Evolutionary conservation across 2,113 vertebrate genomes (phyloP), one percentile per base, ranked within the genome.

Genomic region (Rana temporaria): DNA sequence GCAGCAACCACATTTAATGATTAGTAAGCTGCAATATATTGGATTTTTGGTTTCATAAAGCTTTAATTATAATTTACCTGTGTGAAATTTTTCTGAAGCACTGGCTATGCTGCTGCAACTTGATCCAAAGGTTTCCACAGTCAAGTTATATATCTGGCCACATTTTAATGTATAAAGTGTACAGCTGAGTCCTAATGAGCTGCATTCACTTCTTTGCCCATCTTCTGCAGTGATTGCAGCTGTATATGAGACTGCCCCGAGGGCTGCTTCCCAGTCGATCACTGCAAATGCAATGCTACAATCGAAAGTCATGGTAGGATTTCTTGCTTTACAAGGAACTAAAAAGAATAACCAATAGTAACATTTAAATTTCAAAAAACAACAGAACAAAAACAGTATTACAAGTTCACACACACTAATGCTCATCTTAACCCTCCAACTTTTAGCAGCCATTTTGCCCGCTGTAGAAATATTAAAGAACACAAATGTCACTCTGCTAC

Each of bases 271-370:
- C 94, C 94, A 95, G 59, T 86, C 90, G 26, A 94, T 90, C 0
- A 16, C 79, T 0, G 87, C 90, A 0, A 89, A 92, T 86, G 91
- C 91, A 80, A 89, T 88, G 1, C 83, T 84, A 84, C 94, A 95
- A 86, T 89, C 22, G 81, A 92, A 79, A 26, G 84, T 85, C 14
- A 85, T 85, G 0, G 76, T 88, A 34, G 93, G 55, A 16, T 92
- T 90, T 68, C 80, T 32, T 20, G 92, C 93, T 48, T 89, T 79
- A 81, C 94, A 95, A 3, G 92, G 92, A 16, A 88, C 94, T 95
- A 19, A n/a, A 78, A 53, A 2, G 32, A 38, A 1, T 48, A 48
- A 48, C 7, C 42, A 48, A 12, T 14, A 48, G 8, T 12, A 9
- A 48, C 1, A 48, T 48, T 6, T 48, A 1, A 48, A 12, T 38